Evolutionary conservation across 1,140 invertebrate genomes (phyloP).

Genomic region (Druon quercuslanigerum): DNA sequence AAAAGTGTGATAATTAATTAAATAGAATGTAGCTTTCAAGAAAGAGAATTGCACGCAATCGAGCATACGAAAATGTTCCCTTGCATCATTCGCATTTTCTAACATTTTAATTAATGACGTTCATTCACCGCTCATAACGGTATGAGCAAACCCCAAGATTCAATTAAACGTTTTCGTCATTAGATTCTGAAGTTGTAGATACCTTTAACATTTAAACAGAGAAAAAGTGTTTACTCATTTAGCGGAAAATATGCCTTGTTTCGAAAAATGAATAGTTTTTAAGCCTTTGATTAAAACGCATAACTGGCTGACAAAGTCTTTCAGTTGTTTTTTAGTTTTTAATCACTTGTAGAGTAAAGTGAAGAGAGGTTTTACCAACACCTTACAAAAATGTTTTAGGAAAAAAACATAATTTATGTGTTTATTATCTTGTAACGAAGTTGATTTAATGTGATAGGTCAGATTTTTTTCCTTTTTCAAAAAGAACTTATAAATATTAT

Average conservation of each 20-base stretch:
- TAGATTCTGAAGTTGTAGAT: not conserved
- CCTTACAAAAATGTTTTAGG: not conserved
- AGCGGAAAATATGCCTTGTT: constrained; percentile 10
- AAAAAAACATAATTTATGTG: no score
- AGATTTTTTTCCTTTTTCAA: no score
- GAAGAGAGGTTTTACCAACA: not conserved
- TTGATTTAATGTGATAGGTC: no score
- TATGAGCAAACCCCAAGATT: constrained; percentile 6
- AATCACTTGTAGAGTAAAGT: no score
- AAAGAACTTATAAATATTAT: no score
- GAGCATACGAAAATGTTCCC: constrained; percentile 36
- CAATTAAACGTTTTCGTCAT: constrained; percentile 26
- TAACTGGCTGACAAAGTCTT: not conserved
- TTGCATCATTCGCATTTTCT: constrained; percentile 18
- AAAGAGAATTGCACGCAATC: constrained; percentile 32
- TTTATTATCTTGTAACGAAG: no score
- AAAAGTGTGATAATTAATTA: constrained; percentile 13
- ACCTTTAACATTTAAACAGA: not conserved
- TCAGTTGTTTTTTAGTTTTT: no score
- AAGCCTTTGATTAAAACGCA: not conserved
- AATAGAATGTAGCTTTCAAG: not conserved
- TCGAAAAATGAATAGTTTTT: constrained; percentile 5
- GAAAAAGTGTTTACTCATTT: constrained; percentile 1
- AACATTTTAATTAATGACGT: constrained; percentile 30
- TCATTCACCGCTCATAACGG: constrained; percentile 27